These are phyloP conservation scores for Ecliptopera silaceata DNA, from an alignment of 2,888 invertebrate genomes.

Conservation along the genomic window DNA sequence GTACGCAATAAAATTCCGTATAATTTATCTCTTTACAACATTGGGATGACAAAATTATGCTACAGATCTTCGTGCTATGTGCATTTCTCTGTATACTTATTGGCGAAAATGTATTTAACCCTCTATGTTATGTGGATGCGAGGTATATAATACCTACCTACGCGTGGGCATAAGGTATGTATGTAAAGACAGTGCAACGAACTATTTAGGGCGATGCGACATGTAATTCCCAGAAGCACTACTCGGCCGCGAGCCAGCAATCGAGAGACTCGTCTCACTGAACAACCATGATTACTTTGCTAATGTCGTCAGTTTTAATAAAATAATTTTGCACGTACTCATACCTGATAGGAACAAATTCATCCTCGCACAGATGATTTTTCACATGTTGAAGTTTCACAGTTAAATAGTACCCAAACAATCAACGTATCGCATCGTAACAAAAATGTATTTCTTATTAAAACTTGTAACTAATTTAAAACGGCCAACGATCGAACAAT, in stretches of 20 bases:
- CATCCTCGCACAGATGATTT: no score
- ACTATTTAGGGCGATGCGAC: conserved; percentile 68
- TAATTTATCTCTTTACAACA: no score
- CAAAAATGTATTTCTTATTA: conserved; percentile 12
- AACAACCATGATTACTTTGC: conserved; percentile 13
- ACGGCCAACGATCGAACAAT: conserved; percentile 3
- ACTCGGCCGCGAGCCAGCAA: conserved; percentile 52
- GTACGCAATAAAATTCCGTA: no score
- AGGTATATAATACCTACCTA: no score
- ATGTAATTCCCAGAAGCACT: conserved; percentile 60
- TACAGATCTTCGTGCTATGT: no score
- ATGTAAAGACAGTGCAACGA: conserved; percentile 61
- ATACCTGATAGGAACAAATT: no score
- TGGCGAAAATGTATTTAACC: neutral
- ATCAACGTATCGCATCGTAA: conserved; percentile 17
- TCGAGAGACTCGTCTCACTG: conserved; percentile 26
- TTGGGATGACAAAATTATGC: no score
- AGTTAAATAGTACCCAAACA: neutral
- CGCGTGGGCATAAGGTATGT: no score
- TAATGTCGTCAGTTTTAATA: conserved; percentile 6
- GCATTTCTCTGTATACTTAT: no score
- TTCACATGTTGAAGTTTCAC: neutral
- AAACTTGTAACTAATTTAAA: no score
- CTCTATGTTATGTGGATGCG: neutral
- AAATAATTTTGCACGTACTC: neutral